These are phyloP conservation scores for Melospiza melodia DNA, from an alignment of 2,113 vertebrate species.

Conservation along the genomic window DNA sequence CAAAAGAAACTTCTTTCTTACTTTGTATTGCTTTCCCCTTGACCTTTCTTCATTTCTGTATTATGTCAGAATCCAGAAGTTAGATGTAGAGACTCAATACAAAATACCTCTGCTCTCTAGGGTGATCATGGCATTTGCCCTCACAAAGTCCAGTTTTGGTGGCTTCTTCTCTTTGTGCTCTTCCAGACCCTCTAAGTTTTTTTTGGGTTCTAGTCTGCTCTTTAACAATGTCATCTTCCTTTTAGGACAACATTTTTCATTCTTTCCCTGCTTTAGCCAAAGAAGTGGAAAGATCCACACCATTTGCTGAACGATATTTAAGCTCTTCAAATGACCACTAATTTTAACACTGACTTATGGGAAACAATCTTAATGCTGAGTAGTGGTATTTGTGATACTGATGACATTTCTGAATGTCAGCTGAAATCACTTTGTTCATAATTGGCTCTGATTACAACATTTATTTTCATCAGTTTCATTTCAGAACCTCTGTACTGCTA, in stretches of 20 bases:
- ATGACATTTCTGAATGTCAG: neutral
- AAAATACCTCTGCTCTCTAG: neutral
- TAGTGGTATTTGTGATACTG: neutral
- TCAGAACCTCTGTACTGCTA: neutral
- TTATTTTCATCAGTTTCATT: conserved; percentile 34
- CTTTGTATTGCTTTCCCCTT: neutral
- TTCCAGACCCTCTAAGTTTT: neutral
- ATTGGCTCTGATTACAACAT: conserved; percentile 5
- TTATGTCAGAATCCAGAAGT: neutral
- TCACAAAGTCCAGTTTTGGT: neutral
- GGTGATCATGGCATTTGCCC: neutral
- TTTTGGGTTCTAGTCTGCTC: neutral
- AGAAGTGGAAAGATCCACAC: conserved; percentile 21
- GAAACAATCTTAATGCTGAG: neutral
- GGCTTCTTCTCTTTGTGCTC: neutral
- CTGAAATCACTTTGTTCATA: neutral
- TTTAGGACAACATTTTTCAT: neutral
- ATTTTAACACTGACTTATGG: conserved; percentile 14
- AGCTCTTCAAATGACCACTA: neutral
- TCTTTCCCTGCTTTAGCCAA: neutral
- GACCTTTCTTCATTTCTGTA: neutral
- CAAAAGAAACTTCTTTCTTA: neutral
- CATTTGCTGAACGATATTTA: neutral
- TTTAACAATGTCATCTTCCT: conserved; percentile 4
- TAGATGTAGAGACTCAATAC: neutral